Evolutionary conservation across 2,113 vertebrate species (phyloP).

Genomic region (Pteropus alecto): DNA sequence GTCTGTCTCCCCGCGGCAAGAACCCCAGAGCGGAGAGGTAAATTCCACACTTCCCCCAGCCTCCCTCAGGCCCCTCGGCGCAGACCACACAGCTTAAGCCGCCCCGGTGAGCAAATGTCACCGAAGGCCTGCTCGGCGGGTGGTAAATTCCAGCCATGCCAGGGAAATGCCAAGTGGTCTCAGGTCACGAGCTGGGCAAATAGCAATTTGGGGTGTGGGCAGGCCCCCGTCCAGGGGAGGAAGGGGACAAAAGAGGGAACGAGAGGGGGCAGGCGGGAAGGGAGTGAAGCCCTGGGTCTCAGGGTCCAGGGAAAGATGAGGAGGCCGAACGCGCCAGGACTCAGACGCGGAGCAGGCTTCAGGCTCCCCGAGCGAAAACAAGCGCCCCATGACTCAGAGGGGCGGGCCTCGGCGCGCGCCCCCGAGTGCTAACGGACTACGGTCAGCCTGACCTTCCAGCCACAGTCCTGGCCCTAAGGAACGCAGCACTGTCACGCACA

Average conservation of each 20-base stretch:
- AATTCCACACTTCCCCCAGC: conserved; percentile 63
- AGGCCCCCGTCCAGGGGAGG: conserved; percentile 26
- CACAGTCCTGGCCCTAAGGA: conserved; percentile 48
- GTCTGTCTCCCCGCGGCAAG: conserved; percentile 50
- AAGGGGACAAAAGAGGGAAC: background rate
- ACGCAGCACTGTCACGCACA: background rate
- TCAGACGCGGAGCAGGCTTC: background rate
- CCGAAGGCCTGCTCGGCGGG: conserved; percentile 71
- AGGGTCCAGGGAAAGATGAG: background rate
- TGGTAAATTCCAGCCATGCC: conserved; percentile 82
- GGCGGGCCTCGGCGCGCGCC: too few relatives aligned
- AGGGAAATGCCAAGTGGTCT: conserved; percentile 82
- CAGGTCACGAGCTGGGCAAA: conserved; percentile 83
- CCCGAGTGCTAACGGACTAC: too few relatives aligned
- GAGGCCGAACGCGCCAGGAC: background rate
- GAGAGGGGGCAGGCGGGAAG: background rate
- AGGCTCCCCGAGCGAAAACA: background rate
- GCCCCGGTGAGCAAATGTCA: conserved; percentile 87
- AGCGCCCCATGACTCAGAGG: background rate
- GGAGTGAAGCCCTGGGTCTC: background rate
- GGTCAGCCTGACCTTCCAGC: conserved; percentile 57
- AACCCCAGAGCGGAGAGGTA: conserved; percentile 64
- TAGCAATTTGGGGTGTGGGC: conserved; percentile 70
- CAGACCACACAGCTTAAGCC: conserved; percentile 76
- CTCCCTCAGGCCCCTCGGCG: background rate